Percentiles rank a stretch among this genome's conserved stretches.
phyloP scores from a whole-genome alignment of 2,113 vertebrate genomes.

The Lates calcarifer region DNA sequence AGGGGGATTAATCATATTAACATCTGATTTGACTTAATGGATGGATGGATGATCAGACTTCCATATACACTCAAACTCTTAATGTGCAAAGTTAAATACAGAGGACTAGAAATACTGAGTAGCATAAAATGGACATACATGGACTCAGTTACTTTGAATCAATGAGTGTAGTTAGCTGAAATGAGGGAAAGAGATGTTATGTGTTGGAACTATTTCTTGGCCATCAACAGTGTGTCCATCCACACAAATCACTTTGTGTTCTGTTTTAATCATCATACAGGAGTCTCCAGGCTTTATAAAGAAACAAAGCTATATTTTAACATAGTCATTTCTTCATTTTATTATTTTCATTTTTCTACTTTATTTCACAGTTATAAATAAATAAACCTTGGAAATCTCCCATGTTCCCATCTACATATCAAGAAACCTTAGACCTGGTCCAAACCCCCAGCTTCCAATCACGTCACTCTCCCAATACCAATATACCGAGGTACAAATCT shows the following conservation, averaged over 20 bases:
- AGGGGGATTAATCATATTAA: no score
- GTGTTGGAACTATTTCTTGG: background rate
- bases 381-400: background rate
- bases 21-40: no score
- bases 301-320: background rate
- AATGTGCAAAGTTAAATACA: no score
- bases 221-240: background rate
- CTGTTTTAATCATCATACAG: no score
- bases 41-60: no score
- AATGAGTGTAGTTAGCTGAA: background rate
- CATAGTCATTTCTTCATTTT: background rate
- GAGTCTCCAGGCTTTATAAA: no score
- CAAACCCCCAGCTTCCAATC: background rate
- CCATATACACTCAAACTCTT: no score
- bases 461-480: background rate
- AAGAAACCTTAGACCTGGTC: background rate
- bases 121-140: no score
- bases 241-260: no score
- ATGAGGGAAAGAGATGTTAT: no score
- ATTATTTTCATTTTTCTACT: background rate
- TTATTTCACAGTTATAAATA: background rate
- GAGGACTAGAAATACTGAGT: no score
- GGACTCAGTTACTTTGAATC: no score
- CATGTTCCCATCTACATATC: background rate
- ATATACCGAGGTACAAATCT: slow-evolving; percentile 1